These are phyloP conservation scores for Platycnemis pennipes DNA, from an alignment of 2,888 invertebrate genomes.

Conservation along the genomic window DNA sequence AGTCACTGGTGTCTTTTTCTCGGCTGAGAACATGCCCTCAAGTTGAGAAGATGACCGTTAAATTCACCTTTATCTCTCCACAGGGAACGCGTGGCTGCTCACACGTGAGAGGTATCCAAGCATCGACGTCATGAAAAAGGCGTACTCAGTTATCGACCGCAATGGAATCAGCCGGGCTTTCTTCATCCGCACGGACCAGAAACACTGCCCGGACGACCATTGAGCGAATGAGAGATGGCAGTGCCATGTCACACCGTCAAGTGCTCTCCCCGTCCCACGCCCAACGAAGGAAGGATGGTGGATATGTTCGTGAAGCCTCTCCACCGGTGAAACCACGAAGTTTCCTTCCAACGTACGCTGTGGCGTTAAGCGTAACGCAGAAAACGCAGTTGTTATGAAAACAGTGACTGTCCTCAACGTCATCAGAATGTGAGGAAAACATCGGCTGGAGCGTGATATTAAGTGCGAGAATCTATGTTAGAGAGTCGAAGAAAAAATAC, in stretches of 20 bases:
- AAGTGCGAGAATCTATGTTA: not conserved
- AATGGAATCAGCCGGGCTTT: constrained; percentile 82
- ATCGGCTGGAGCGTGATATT: not conserved
- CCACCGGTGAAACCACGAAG: too few species aligned
- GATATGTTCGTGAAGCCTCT: too few species aligned
- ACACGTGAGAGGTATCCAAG: constrained; percentile 83
- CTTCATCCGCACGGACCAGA: constrained; percentile 84
- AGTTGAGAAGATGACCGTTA: too few species aligned
- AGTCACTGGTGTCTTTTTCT: too few species aligned
- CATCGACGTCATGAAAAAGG: constrained; percentile 81
- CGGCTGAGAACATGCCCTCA: too few species aligned
- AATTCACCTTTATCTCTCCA: constrained; percentile 68
- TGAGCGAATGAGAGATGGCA: too few species aligned
- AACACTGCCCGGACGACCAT: constrained; percentile 79
- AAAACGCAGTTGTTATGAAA: not conserved
- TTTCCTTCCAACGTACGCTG: not conserved
- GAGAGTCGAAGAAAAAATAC: not conserved
- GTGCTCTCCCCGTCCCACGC: too few species aligned
- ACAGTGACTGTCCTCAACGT: not conserved
- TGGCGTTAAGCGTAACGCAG: not conserved
- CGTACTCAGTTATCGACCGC: constrained; percentile 82
- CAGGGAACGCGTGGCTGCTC: constrained; percentile 83
- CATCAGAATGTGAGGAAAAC: not conserved
- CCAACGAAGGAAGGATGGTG: too few species aligned
- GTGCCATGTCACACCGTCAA: too few species aligned